These are phyloP conservation scores for Acronicta alni DNA, from an alignment of 2,888 invertebrate genomes.

Conservation along the genomic window DNA sequence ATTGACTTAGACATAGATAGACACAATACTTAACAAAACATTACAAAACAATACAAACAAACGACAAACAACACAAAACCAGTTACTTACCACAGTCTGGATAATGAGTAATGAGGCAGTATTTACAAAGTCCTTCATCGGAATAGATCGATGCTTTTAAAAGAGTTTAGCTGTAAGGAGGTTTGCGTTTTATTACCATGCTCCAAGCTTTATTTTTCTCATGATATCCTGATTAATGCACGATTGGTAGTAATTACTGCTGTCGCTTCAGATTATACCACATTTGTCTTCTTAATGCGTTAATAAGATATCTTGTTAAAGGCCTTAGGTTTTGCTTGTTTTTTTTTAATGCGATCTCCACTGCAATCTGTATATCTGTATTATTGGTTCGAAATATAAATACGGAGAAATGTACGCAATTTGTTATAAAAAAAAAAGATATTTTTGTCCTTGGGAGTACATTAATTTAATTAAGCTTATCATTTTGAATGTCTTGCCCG, in stretches of 20 bases:
- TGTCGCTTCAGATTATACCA: constrained; percentile 33
- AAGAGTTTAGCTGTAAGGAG: neutral
- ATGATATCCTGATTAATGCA: constrained; percentile 26
- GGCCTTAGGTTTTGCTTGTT: constrained; percentile 26
- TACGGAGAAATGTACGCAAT: constrained; percentile 9
- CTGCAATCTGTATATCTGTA: constrained; percentile 41
- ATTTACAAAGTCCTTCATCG: neutral
- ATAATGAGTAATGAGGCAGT: too few relatives aligned
- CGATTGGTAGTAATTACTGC: constrained; percentile 48
- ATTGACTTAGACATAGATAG: too few relatives aligned
- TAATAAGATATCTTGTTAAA: constrained; percentile 50
- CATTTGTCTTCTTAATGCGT: constrained; percentile 47
- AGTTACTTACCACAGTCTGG: too few relatives aligned
- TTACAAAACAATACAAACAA: too few relatives aligned
- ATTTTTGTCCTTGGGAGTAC: constrained; percentile 10
- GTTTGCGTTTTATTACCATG: neutral
- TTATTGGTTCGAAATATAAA: constrained; percentile 28
- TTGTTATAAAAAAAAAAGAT: constrained; percentile 12
- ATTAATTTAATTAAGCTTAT: constrained; percentile 35
- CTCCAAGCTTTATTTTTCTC: constrained; percentile 13
- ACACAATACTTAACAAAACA: too few relatives aligned
- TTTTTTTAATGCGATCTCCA: constrained; percentile 29
- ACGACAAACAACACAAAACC: too few relatives aligned
- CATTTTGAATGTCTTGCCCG: constrained; percentile 36
- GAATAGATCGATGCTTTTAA: neutral